Conservation (phyloP, 2,888 invertebrate species). For the Conus canariensis region DNA sequence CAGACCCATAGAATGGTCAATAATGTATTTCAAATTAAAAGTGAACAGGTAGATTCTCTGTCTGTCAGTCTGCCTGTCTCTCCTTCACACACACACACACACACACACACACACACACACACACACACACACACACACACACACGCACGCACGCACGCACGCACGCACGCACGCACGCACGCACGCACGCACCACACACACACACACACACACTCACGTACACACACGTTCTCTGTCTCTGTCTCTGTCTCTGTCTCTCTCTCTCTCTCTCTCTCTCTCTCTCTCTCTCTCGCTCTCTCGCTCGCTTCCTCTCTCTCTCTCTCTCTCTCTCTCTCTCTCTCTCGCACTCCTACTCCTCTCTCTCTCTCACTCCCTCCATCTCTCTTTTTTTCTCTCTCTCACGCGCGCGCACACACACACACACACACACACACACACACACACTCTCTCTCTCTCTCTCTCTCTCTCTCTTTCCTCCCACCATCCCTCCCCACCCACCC, state of each 20-base stretch:
- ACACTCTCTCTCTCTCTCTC: background rate
- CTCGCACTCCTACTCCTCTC: background rate
- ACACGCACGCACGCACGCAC: too few relatives aligned
- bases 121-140: too few relatives aligned
- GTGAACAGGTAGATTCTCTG: too few relatives aligned
- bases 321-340: background rate
- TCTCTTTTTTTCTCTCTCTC: background rate
- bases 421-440: background rate
- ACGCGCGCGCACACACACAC: background rate
- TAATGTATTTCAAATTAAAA: too few relatives aligned
- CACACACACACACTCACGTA: too few relatives aligned
- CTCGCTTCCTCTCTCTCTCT: background rate
- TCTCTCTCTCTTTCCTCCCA: conserved; percentile 1
- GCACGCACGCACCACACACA: too few relatives aligned
- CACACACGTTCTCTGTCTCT: background rate
- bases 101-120: too few relatives aligned
- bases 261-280: background rate
- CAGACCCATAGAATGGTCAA: too few relatives aligned
- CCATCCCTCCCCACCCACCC: background rate
- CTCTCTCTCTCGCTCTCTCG: background rate
- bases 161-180: too few relatives aligned
- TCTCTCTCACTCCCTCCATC: background rate
- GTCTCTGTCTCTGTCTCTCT: background rate
- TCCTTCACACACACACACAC: too few relatives aligned
- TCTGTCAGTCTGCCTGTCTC: too few relatives aligned